These are phyloP conservation scores for Vipera ursinii DNA, from an alignment of 2,797 vertebrate genomes.

Conservation along the genomic window DNA sequence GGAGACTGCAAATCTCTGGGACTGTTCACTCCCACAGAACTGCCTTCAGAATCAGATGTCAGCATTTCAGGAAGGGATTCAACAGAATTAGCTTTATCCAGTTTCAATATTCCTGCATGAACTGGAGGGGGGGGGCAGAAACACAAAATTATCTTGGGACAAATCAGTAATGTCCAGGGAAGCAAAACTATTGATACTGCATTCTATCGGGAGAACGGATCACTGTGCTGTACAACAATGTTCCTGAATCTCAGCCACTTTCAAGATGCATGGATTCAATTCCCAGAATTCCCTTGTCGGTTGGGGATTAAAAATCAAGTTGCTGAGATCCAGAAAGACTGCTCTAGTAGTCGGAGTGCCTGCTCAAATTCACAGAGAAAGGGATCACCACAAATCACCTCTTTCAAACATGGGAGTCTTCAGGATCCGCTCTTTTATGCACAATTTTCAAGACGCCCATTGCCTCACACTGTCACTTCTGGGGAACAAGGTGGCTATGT, in stretches of 20 bases:
- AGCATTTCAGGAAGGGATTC: constrained; percentile 94
- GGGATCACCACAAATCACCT: not conserved
- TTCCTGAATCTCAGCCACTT: not conserved
- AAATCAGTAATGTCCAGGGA: not conserved
- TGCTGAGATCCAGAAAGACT: not conserved
- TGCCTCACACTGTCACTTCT: not conserved
- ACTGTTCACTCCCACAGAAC: constrained; percentile 84
- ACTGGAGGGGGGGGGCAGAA: not conserved
- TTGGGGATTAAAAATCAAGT: not conserved
- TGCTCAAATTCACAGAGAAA: not conserved
- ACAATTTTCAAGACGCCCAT: not conserved
- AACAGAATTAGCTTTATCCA: constrained; percentile 82
- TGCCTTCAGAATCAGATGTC: constrained; percentile 96
- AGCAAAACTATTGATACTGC: not conserved
- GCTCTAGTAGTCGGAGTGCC: not conserved
- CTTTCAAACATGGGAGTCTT: not conserved
- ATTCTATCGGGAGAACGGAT: not conserved
- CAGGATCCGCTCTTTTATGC: not conserved
- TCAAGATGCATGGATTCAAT: not conserved
- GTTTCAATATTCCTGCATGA: constrained; percentile 74
- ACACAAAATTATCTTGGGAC: not conserved
- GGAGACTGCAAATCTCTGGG: constrained; percentile 91
- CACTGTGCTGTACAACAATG: too few relatives aligned
- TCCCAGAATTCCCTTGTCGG: not conserved
- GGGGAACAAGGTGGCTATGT: not conserved